These are phyloP conservation scores for Notocelia uddmanniana DNA, from an alignment of 2,888 invertebrate genomes.

Conservation along the genomic window DNA sequence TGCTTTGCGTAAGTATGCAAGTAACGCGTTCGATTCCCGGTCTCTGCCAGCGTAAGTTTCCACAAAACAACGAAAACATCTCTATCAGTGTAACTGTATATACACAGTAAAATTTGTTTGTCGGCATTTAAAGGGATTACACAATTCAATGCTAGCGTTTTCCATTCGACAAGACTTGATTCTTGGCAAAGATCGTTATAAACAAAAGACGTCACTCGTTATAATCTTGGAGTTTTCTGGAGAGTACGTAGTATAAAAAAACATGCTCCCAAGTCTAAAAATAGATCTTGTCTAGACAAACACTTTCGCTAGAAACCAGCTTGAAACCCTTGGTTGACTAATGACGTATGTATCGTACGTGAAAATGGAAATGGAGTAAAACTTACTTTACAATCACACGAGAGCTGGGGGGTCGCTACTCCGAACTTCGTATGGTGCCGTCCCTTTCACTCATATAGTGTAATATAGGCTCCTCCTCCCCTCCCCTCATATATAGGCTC, in stretches of 20 bases:
- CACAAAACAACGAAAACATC: background rate
- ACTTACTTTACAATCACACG: too few relatives aligned
- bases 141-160: background rate
- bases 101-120: background rate
- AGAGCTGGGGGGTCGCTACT: too few relatives aligned
- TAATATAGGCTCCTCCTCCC: too few relatives aligned
- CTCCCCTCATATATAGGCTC: too few relatives aligned
- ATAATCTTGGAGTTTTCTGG: constrained; percentile 24
- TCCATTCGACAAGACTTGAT: background rate
- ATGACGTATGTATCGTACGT: background rate
- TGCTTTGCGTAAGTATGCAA: too few relatives aligned
- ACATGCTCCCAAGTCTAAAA: constrained; percentile 27
- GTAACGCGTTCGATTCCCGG: too few relatives aligned
- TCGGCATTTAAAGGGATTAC: constrained; percentile 2
- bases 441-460: too few relatives aligned
- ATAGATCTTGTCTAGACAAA: constrained; percentile 37
- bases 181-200: constrained; percentile 15
- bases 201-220: constrained; percentile 21
- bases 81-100: background rate
- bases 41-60: too few relatives aligned
- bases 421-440: too few relatives aligned
- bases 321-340: background rate
- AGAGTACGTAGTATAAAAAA: constrained; percentile 5
- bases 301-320: constrained; percentile 33
- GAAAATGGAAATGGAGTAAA: background rate